Conservation (phyloP, 2,888 invertebrate genomes). For the Beris morrisii region DNA sequence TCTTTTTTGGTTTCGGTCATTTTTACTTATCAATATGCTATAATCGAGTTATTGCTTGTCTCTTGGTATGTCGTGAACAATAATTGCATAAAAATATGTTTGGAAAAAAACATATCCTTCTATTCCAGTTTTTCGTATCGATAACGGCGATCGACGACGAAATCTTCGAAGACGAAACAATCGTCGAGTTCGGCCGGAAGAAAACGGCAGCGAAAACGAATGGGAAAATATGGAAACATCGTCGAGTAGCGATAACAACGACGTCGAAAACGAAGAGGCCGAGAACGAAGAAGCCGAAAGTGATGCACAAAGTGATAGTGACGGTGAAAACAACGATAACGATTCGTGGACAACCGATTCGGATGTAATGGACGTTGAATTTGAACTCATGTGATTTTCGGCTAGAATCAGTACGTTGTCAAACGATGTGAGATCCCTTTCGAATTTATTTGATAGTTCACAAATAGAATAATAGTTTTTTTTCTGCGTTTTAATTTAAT, state of each 20-base stretch:
- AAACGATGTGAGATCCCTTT: background rate
- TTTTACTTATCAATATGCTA: background rate
- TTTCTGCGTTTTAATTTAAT: too few species aligned
- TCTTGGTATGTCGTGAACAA: background rate
- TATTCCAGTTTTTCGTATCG: constrained; percentile 47
- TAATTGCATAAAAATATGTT: constrained; percentile 6
- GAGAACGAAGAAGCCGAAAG: constrained; percentile 37
- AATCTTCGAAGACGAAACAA: constrained; percentile 34
- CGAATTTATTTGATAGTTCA: background rate
- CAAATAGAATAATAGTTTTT: too few species aligned
- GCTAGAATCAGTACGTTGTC: background rate
- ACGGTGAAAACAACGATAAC: constrained; percentile 33
- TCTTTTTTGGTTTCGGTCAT: constrained; percentile 20
- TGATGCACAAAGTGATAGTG: constrained; percentile 35
- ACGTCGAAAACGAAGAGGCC: constrained; percentile 39
- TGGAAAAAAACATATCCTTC: constrained; percentile 26
- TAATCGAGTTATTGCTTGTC: background rate
- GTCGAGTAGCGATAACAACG: constrained; percentile 38
- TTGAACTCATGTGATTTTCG: constrained; percentile 21
- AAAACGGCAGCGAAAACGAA: constrained; percentile 41
- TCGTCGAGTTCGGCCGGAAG: constrained; percentile 42
- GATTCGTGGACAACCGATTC: constrained; percentile 35
- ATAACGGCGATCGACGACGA: constrained; percentile 40
- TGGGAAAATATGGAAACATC: constrained; percentile 40
- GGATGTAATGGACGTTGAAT: constrained; percentile 25